A percentile compares a stretch with the other conserved stretches of the same genome.
Conservation (phyloP, 1,140 invertebrate genomes). For the Anthonomus grandis region DNA sequence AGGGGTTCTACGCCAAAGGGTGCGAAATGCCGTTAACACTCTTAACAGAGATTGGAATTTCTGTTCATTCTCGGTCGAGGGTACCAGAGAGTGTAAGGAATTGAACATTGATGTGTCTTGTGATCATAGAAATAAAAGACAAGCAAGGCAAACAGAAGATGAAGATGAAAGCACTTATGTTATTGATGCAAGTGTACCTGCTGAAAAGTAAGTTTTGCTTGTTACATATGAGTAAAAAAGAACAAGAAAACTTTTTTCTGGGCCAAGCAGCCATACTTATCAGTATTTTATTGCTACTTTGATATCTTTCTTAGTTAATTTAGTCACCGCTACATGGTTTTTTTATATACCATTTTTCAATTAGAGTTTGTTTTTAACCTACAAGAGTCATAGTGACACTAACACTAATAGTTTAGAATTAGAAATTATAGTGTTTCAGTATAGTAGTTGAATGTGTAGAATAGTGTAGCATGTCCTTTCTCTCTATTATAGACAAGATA, state of each 20-base stretch:
- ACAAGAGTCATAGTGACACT: too few relatives aligned
- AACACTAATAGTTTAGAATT: neutral
- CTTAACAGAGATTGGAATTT: constrained; percentile 92
- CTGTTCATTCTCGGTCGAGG: constrained; percentile 84
- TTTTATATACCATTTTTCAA: too few relatives aligned
- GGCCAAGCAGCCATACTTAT: too few relatives aligned
- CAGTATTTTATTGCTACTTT: too few relatives aligned
- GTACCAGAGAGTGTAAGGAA: constrained; percentile 80
- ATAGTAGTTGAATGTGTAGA: constrained; percentile 33
- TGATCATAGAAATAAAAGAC: constrained; percentile 67
- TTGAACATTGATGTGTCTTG: constrained; percentile 87
- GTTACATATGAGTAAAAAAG: too few relatives aligned
- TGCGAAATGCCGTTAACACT: constrained; percentile 81
- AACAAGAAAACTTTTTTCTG: too few relatives aligned
- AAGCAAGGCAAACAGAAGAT: constrained; percentile 61
- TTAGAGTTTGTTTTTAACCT: too few relatives aligned
- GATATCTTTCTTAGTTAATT: neutral
- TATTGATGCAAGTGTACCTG: constrained; percentile 73
- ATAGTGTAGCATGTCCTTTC: constrained; percentile 45
- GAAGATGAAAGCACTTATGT: constrained; percentile 73
- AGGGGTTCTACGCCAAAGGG: constrained; percentile 83
- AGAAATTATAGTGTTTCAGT: neutral
- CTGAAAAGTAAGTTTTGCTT: constrained; percentile 69
- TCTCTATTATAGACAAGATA: constrained; percentile 50
- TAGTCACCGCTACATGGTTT: constrained; percentile 3